Evolutionary conservation across 2,888 invertebrate genomes (phyloP).

Genomic region (Acrobeloides nanus): DNA sequence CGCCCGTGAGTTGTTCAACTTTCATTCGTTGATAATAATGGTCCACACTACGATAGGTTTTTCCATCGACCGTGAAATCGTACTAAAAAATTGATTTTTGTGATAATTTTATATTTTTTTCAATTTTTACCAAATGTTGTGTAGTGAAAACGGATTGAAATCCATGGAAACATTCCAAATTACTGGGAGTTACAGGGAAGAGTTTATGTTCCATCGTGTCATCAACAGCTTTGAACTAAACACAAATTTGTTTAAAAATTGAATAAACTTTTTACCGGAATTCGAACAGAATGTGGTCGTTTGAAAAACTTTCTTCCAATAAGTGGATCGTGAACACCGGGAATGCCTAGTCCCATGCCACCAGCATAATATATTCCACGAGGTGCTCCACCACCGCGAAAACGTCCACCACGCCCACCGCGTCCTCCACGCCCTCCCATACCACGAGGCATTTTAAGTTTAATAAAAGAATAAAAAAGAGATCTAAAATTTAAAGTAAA

Average conservation of each 20-base stretch:
- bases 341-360: no score
- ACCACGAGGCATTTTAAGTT: no score
- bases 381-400: no score
- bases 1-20: constrained; percentile 20
- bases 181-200: constrained; percentile 8
- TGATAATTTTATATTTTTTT: not conserved
- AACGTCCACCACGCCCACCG: no score
- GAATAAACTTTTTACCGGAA: not conserved
- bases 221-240: constrained; percentile 18
- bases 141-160: constrained; percentile 18
- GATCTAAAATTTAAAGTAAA: no score
- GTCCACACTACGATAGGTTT: constrained; percentile 19
- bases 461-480: no score
- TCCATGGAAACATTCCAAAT: constrained; percentile 21
- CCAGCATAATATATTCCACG: no score
- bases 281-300: no score
- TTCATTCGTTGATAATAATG: constrained; percentile 23
- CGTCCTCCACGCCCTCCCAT: no score
- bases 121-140: constrained; percentile 17
- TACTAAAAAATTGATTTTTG: constrained; percentile 10
- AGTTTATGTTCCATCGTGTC: constrained; percentile 13
- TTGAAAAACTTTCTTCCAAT: no score
- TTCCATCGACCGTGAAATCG: constrained; percentile 17
- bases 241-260: not conserved
- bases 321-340: no score